These are phyloP conservation scores for Tachycineta bicolor DNA, from an alignment of 2,113 vertebrate genomes.

Conservation along the genomic window DNA sequence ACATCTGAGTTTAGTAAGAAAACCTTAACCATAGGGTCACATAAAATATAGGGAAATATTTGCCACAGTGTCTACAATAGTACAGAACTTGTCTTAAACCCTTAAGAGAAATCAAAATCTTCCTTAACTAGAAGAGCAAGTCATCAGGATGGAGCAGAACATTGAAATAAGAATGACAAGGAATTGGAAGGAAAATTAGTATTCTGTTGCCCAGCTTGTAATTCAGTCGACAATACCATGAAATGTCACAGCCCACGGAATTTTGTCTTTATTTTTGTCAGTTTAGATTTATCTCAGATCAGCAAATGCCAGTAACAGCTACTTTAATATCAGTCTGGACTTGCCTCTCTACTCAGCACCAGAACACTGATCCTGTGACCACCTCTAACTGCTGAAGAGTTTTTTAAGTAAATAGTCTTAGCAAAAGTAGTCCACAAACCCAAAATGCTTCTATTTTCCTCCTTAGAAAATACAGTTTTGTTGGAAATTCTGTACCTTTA, in stretches of 20 bases:
- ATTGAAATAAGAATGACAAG: background rate
- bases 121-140: background rate
- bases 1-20: background rate
- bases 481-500: background rate
- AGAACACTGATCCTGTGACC: background rate
- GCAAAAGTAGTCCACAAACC: background rate
- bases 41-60: background rate
- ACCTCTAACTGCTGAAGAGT: background rate
- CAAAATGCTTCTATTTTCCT: background rate
- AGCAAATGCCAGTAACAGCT: background rate
- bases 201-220: background rate
- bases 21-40: background rate
- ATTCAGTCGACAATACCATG: background rate
- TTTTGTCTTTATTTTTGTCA: background rate
- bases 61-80: background rate
- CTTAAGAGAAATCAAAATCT: background rate
- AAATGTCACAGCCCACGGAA: accelerated
- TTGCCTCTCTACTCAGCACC: background rate
- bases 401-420: background rate
- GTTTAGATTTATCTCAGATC: background rate
- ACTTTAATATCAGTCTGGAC: background rate
- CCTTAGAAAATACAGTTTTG: background rate
- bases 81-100: background rate
- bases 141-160: background rate
- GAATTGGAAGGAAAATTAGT: background rate